Percentiles rank a stretch among this genome's conserved stretches.
These are phyloP conservation scores for Platycnemis pennipes DNA, from an alignment of 2,888 invertebrate species.

Conservation along the genomic window DNA sequence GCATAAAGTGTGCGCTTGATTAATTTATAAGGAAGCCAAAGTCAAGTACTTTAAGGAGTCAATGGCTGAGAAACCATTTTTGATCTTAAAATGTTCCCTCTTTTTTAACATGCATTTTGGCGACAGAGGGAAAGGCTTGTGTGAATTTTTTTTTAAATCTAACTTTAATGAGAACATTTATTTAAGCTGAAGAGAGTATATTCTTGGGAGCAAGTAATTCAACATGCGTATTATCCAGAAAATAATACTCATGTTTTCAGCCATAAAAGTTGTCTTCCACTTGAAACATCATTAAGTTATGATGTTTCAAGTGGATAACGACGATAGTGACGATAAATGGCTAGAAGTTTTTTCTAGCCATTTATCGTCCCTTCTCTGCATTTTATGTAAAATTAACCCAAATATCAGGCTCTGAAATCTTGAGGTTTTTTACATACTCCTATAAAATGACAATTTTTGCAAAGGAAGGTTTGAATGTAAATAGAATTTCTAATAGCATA, in stretches of 20 bases:
- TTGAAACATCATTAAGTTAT: not conserved
- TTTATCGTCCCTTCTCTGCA: not conserved
- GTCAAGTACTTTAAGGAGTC: not conserved
- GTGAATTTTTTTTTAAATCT: not conserved
- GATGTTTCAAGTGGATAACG: too few species aligned
- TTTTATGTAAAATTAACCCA: not conserved
- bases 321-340: too few species aligned
- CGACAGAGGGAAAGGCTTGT: not conserved
- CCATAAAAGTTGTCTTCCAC: not conserved
- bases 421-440: not conserved
- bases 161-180: not conserved
- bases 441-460: not conserved
- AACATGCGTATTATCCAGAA: not conserved
- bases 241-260: not conserved
- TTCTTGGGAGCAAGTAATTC: not conserved
- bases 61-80: not conserved
- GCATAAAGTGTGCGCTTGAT: not conserved
- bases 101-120: not conserved
- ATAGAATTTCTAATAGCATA: too few species aligned
- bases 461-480: not conserved
- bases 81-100: not conserved
- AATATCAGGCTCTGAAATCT: not conserved
- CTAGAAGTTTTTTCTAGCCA: not conserved
- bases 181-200: not conserved
- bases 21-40: not conserved